Percentiles rank a stretch among this genome's conserved stretches.
Conservation (phyloP, 2,888 invertebrate species). For the Xanthia togata region DNA sequence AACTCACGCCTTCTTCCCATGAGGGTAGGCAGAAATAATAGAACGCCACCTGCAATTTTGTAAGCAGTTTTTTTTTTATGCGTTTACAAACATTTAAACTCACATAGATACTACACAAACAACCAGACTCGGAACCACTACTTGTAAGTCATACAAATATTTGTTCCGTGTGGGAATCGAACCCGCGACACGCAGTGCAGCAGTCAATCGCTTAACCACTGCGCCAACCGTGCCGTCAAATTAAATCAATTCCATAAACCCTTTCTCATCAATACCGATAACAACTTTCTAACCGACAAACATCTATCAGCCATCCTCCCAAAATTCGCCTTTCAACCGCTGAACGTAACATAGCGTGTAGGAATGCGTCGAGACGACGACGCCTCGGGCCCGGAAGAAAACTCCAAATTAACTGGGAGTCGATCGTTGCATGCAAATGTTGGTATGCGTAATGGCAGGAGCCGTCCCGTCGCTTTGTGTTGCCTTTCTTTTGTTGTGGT, state of each 20-base stretch:
- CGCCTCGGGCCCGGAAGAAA: constrained; percentile 82
- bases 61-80: no score
- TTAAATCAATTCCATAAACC: background rate
- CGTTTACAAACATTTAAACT: no score
- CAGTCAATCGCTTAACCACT: no score
- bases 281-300: background rate
- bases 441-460: constrained; percentile 81
- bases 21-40: no score
- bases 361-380: constrained; percentile 74
- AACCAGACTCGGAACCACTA: no score
- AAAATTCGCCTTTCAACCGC: constrained; percentile 33
- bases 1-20: no score
- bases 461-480: constrained; percentile 59
- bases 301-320: constrained; percentile 1
- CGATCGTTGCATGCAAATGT: constrained; percentile 74
- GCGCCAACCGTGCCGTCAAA: no score
- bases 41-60: no score
- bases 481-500: constrained; percentile 49
- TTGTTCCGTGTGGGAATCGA: no score
- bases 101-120: no score
- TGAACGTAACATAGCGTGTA: constrained; percentile 73
- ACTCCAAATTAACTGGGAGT: constrained; percentile 80
- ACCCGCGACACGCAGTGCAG: no score
- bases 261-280: background rate
- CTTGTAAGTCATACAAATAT: no score